These are phyloP conservation scores for Acipenser oxyrinchus DNA, from an alignment of 2,797 vertebrate genomes.

Conservation along the genomic window DNA sequence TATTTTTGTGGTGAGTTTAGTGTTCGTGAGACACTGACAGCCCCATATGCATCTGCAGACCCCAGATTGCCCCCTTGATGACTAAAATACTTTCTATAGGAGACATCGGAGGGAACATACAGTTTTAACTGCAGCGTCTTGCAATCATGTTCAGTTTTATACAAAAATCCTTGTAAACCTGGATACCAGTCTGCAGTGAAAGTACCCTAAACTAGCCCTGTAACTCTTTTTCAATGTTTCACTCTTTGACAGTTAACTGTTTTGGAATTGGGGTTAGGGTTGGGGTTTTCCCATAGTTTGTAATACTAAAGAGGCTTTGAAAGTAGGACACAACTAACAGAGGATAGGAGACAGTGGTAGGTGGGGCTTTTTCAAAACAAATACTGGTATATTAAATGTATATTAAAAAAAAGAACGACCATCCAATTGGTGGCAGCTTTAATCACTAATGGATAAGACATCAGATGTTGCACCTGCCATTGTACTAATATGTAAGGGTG, in stretches of 20 bases:
- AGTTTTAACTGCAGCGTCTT: background rate
- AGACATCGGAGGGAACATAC: no score
- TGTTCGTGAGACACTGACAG: background rate
- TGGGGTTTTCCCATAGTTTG: no score
- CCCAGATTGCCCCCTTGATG: background rate
- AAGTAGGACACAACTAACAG: no score
- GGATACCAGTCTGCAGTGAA: background rate
- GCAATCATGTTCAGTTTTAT: background rate
- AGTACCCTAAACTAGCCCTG: no score
- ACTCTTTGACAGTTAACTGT: no score
- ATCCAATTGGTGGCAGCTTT: background rate
- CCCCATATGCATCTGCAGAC: background rate
- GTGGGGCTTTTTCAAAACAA: background rate
- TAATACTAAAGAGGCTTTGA: no score
- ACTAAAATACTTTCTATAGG: background rate
- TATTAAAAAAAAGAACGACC: constrained; percentile 2
- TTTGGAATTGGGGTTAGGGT: no score
- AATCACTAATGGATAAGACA: background rate
- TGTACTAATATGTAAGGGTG: background rate
- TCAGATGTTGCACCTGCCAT: constrained; percentile 8
- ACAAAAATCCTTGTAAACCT: background rate
- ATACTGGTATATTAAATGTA: constrained; percentile 1
- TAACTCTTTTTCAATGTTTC: no score
- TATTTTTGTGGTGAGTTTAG: background rate
- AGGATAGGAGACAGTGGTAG: background rate